Evolutionary conservation across 37 sponge, comb jelly and placozoan genomes (phyloP), one percentile per base, ranked within the genome.

Genomic region (Aplysina aerophoba): DNA sequence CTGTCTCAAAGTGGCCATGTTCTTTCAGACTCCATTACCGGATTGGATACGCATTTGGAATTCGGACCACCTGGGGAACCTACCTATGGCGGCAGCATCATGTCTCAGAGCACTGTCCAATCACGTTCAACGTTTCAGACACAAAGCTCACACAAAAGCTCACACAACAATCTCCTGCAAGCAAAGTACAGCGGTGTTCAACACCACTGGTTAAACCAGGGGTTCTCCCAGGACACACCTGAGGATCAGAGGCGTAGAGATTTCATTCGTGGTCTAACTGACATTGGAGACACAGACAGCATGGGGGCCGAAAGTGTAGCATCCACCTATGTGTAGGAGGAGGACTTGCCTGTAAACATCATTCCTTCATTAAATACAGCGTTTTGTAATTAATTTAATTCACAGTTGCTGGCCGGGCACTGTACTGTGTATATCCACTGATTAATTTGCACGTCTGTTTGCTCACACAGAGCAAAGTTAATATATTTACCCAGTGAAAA

Each of bases 301-400:
- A 8, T 75, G 22, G 40, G 39, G 24, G 78, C 78, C 15, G 78
- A 75, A 25, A 75, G 78, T 75, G 78, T 75, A 13, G 78, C 78
- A 19, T 75, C 78, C 16, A 75, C 78, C 41, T 75, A 75, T 41
- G 78, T 75, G 21, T 75, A 75, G n/a, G n/a, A n/a, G n/a, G n/a
- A 41, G 5, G 4, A 27, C 4, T 62, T 62, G 64, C 8, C 8
- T 44, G 50, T 44, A 44, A 44, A 44, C 50, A 44, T n/a, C n/a
- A n/a, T 8, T 44, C 8, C 50, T 44, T 44, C 50, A 44, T n/a
- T n/a, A n/a, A n/a, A n/a, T n/a, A n/a, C n/a, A n/a, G n/a, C n/a
- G n/a, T n/a, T n/a, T n/a, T n/a, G n/a, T n/a, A n/a, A n/a, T n/a
- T n/a, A n/a, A n/a, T n/a, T n/a, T n/a, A n/a, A n/a, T n/a, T n/a